These are phyloP conservation scores for Nemurella pictetii DNA, from an alignment of 2,888 invertebrate genomes.

Conservation along the genomic window DNA sequence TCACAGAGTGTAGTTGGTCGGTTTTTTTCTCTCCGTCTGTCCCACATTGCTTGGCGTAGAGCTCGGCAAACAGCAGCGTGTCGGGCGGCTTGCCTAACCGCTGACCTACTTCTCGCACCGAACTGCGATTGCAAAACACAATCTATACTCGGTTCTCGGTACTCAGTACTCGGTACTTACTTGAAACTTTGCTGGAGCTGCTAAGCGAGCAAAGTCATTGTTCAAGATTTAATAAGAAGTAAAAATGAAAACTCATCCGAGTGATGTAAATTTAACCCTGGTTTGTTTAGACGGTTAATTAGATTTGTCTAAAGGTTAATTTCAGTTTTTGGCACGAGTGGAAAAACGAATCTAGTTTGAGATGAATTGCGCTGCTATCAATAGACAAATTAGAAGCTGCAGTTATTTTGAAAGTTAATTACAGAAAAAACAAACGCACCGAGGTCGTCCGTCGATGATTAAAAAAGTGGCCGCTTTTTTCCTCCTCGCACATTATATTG, in stretches of 20 bases:
- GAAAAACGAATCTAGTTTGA: background rate
- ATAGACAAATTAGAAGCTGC: background rate
- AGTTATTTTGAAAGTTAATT: background rate
- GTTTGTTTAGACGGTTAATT: background rate
- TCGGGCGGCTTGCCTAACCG: slow-evolving; percentile 4
- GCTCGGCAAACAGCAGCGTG: background rate
- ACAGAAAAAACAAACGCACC: background rate
- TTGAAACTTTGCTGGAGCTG: background rate
- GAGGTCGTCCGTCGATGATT: background rate
- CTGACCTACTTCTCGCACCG: background rate
- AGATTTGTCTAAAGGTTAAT: background rate
- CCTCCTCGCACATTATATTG: background rate
- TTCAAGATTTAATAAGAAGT: background rate
- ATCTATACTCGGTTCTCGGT: background rate
- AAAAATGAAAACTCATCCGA: background rate
- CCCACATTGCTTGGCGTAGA: background rate
- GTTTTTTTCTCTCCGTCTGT: background rate
- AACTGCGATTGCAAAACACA: background rate
- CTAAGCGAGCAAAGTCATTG: background rate
- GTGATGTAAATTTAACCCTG: background rate
- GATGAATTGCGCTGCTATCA: background rate
- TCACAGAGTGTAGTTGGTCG: background rate
- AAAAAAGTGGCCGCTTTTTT: background rate
- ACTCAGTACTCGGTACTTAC: background rate
- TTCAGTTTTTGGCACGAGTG: background rate